Evolutionary conservation across 2,113 vertebrate genomes (phyloP).

Genomic region (Actenoides lindsayi): DNA sequence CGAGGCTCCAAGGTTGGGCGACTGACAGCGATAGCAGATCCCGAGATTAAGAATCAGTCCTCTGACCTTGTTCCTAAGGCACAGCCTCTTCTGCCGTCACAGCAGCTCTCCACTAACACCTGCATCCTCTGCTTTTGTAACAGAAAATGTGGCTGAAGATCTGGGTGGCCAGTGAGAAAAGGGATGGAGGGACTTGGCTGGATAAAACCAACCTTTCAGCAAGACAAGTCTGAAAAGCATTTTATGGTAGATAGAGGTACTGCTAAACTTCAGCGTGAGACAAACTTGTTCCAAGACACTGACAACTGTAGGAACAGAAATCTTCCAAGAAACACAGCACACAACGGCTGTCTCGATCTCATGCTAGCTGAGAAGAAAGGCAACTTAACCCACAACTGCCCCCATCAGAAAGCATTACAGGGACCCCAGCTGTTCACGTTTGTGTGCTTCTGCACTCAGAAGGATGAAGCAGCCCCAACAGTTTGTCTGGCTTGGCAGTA

Average conservation of each 20-base stretch:
- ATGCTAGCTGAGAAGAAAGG: background rate
- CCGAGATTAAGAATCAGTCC: background rate
- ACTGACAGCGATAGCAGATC: background rate
- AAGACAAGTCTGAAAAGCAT: background rate
- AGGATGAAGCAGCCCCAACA: background rate
- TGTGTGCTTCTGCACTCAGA: background rate
- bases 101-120: background rate
- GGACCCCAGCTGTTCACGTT: accelerated
- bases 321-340: background rate
- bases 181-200: background rate
- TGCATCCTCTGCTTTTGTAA: background rate
- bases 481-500: background rate
- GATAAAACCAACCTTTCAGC: background rate
- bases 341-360: background rate
- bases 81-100: background rate
- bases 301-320: background rate
- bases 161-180: accelerated
- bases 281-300: background rate
- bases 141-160: background rate
- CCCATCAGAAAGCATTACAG: background rate
- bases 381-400: background rate
- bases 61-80: background rate
- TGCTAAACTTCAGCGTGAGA: accelerated
- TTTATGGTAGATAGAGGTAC: background rate
- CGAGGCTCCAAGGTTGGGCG: background rate